Evolutionary conservation across 1,140 invertebrate species (phyloP).

Genomic region (Drosophila tani): DNA sequence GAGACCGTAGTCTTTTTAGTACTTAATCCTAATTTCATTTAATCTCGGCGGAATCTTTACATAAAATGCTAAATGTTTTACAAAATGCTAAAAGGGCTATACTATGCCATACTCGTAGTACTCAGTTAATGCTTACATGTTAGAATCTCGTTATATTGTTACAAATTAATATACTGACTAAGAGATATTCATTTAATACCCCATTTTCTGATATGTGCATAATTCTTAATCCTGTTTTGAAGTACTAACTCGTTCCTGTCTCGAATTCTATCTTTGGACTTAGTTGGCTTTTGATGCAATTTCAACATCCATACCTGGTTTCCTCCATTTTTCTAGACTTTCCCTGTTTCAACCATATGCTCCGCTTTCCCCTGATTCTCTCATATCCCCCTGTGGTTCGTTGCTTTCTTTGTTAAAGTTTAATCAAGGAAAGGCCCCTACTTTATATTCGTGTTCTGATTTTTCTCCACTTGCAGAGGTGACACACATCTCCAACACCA

Average conservation of each 20-base stretch:
- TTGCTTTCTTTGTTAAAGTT: conserved; percentile 30
- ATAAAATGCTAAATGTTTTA: too few species aligned
- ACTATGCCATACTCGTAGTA: too few species aligned
- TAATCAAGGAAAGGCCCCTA: conserved; percentile 52
- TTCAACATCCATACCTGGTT: conserved; percentile 1
- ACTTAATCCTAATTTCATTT: too few species aligned
- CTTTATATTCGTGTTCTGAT: conserved; percentile 66
- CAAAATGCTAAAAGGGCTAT: too few species aligned
- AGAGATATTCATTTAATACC: background rate
- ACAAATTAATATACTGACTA: background rate
- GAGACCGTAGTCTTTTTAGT: too few species aligned
- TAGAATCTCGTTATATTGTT: too few species aligned
- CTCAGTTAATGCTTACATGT: too few species aligned
- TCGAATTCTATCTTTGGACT: background rate
- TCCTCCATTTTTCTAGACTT: background rate
- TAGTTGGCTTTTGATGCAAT: background rate
- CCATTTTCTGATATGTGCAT: background rate
- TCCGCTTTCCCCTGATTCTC: too few species aligned
- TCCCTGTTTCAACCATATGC: too few species aligned
- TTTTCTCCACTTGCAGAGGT: conserved; percentile 81
- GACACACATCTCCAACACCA: conserved; percentile 80
- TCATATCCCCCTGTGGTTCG: conserved; percentile 26
- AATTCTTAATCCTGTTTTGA: background rate
- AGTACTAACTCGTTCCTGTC: background rate
- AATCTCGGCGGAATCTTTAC: too few species aligned